A percentile compares a stretch with the other conserved stretches of the same genome.
These are phyloP conservation scores for Phylloscopus trochiloides DNA, from an alignment of 2,113 vertebrate species.

Conservation along the genomic window DNA sequence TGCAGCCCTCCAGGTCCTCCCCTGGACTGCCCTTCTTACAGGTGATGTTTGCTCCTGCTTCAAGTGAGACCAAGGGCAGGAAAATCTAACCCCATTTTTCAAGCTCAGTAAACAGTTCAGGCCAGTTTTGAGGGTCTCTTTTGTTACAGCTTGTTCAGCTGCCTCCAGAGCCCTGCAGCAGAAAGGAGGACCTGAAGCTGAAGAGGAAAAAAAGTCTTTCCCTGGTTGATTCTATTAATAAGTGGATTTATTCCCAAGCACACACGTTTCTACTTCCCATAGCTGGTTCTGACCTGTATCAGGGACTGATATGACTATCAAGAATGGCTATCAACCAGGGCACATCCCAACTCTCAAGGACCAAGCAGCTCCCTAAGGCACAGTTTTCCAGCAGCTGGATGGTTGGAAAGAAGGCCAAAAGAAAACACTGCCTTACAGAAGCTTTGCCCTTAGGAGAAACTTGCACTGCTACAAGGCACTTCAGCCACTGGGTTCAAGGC, in stretches of 20 bases:
- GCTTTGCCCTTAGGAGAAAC: background rate
- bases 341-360: background rate
- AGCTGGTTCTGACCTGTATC: background rate
- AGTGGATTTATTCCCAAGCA: background rate
- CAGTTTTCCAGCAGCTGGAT: background rate
- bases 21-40: background rate
- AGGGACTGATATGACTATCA: background rate
- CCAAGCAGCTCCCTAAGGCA: background rate
- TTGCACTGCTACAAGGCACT: background rate
- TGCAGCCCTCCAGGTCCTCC: background rate
- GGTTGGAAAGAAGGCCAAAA: constrained; percentile 7
- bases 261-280: background rate
- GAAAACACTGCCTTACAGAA: background rate
- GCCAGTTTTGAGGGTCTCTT: background rate
- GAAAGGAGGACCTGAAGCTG: background rate
- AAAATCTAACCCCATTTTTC: background rate
- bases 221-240: background rate
- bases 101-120: background rate
- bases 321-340: background rate
- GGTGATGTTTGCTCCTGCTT: background rate
- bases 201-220: background rate
- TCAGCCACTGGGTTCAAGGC: background rate
- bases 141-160: background rate
- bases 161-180: background rate
- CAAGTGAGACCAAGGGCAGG: background rate